phyloP scores from a whole-genome alignment of 2,113 vertebrate genomes.

The Hypocryptadius cinnamomeus region DNA sequence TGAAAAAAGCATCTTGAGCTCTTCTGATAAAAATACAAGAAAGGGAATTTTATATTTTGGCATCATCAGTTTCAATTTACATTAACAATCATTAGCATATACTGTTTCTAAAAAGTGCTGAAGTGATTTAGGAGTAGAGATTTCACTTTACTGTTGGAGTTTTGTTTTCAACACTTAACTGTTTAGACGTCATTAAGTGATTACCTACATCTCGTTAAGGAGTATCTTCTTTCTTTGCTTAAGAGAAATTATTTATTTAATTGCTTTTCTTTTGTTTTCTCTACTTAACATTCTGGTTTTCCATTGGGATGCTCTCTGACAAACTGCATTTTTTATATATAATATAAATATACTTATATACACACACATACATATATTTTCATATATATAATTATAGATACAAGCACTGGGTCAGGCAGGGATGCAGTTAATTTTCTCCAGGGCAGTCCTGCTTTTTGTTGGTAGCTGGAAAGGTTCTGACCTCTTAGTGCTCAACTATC shows the following conservation, averaged over 20 bases:
- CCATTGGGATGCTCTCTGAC: neutral
- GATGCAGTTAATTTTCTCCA: neutral
- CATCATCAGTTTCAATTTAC: neutral
- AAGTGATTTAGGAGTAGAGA: neutral
- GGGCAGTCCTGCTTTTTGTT: neutral
- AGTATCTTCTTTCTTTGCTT: neutral
- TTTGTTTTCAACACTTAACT: neutral
- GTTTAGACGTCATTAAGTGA: neutral
- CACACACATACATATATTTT: neutral
- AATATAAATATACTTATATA: neutral
- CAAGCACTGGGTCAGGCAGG: neutral
- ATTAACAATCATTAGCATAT: neutral
- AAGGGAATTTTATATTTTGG: neutral
- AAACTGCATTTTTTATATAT: neutral
- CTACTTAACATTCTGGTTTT: neutral
- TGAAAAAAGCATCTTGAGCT: neutral
- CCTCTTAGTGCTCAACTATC: neutral
- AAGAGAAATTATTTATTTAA: neutral
- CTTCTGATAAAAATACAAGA: neutral
- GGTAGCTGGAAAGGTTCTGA: neutral
- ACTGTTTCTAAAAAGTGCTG: neutral
- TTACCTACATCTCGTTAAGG: neutral
- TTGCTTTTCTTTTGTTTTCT: neutral
- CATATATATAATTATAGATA: neutral
- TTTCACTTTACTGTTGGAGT: neutral